These are phyloP conservation scores for Melipona bicolor DNA, from an alignment of 2,888 invertebrate species.

Conservation along the genomic window DNA sequence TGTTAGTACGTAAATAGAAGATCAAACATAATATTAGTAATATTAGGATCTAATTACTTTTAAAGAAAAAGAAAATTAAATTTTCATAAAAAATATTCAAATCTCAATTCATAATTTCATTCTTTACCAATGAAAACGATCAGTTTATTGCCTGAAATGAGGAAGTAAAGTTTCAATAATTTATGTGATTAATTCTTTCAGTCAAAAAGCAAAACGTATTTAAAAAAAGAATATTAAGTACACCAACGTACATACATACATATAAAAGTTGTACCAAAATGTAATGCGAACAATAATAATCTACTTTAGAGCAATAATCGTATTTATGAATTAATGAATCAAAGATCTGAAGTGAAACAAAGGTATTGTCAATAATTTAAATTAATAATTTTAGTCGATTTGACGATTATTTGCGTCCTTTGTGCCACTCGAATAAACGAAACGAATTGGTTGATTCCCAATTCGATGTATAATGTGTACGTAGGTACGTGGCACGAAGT, in stretches of 20 bases:
- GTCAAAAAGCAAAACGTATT: neutral
- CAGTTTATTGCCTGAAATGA: too few species aligned
- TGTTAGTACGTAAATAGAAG: too few species aligned
- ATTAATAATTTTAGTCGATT: slow-evolving; percentile 20
- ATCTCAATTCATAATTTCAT: too few species aligned
- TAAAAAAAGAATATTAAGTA: neutral
- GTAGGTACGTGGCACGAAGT: slow-evolving; percentile 15
- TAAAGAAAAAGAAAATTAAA: too few species aligned
- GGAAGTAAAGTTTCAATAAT: neutral
- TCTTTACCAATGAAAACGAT: too few species aligned
- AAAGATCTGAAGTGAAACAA: neutral
- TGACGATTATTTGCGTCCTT: slow-evolving; percentile 44
- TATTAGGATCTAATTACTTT: too few species aligned
- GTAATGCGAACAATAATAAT: neutral
- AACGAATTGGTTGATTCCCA: slow-evolving; percentile 40
- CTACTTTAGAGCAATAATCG: neutral
- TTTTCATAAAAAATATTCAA: too few species aligned
- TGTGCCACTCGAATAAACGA: slow-evolving; percentile 38
- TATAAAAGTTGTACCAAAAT: neutral
- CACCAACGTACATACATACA: neutral
- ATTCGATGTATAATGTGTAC: neutral
- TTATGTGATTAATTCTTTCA: neutral
- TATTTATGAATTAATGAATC: neutral
- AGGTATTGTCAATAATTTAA: slow-evolving; percentile 32
- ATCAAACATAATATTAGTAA: too few species aligned